Base-by-base conservation (phyloP, 2,797 vertebrate genomes). In the Semaprochilodus insignis region DNA sequence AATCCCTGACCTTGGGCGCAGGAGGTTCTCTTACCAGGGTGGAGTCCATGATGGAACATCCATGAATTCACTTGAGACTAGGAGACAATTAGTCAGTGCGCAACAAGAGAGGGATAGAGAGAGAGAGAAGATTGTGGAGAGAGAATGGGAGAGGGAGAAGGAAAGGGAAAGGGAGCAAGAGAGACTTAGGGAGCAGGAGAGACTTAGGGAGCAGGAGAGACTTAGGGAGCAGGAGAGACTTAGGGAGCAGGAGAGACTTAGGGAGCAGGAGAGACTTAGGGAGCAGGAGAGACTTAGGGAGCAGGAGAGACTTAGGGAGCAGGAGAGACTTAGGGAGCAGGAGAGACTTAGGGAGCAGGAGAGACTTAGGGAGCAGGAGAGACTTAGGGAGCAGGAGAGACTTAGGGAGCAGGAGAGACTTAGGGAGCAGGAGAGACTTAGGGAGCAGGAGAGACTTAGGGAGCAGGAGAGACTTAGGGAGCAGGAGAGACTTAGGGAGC, bases 21-120 rank as follows among this genome's bases (percentile, higher is more conserved):
- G 94, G 73, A 93, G 94, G 66, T 94, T 93, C 85, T 95, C 95
- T 21, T 95, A 94, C 84, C 95, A 96, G 88, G 94, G 92, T 2
- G 91, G 90, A 36, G 74, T 89, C 14, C 88, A 91, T 75, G 92
- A 94, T 63, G 86, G 25, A 7, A 7, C 76, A 6, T 77, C 81
- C 78, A 54, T 83, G 77, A 85, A 81, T 76, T 76, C 77, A 21
- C 1, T 74, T 52, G 92, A 94, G 48, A 77, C 84, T 73, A 87
- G 92, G 52, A 92, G 90, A 82, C 88, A 89, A 55, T 91, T 91
- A 6, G 85, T 90, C 25, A 91, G 72, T 25, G 76, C 78, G 10
- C 82, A 81, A 21, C 88, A 87, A 67, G 88, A 89, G 63, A 92
- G 83, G 52, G 87, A 90, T 60, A 81, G 15, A 73, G 88, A 88